Evolutionary conservation across 2,797 vertebrate genomes (phyloP), one percentile per base, ranked within the genome.

Genomic region (Malacoraja senta): DNA sequence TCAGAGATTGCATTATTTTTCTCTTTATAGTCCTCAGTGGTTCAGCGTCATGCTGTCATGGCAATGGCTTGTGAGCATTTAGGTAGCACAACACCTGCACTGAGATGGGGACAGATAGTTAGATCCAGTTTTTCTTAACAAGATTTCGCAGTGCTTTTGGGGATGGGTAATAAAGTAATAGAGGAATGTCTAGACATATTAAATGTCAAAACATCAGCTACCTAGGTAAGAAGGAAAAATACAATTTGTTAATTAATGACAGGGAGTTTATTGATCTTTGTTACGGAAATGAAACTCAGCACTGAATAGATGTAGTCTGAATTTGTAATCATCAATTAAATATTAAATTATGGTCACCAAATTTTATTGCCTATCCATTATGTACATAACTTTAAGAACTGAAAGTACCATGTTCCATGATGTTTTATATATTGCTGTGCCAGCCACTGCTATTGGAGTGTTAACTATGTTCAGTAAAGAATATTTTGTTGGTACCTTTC

Each of bases 31-130:
- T 86, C 83, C 65, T 15, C 83, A 32, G 58, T 65, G 83, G 77
- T 65, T 86, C 83, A 86, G 83, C 83, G 61, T 29, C 32, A 65
- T 86, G 83, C 65, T 86, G 83, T 86, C 83, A 86, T 86, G 83
- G 61, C 29, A 86, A 86, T 86, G 58, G 61, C 19, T 86, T 61
- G n/a, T 58, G 77, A 78, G n/a, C 32, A 35, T 17, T 86, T 86
- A 86, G 13, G 61, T 65, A 86, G 58, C 26, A 86, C 53, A 83
- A 44, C 44, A 58, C 44, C 80, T 83, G 44, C 80, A 83, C 24
- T 26, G 24, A 53, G 29, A 44, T 81, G 79, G 79, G 53, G 44
- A 8, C 13, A 65, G 83, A 63, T 17, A 86, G 58, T 86, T 29
- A 61, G 19, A 72, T 13, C 61, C 81, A 84, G 4, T 26, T 86